Base-by-base conservation (phyloP, 2,797 vertebrate species). In the Steatocranus sp. region DNA sequence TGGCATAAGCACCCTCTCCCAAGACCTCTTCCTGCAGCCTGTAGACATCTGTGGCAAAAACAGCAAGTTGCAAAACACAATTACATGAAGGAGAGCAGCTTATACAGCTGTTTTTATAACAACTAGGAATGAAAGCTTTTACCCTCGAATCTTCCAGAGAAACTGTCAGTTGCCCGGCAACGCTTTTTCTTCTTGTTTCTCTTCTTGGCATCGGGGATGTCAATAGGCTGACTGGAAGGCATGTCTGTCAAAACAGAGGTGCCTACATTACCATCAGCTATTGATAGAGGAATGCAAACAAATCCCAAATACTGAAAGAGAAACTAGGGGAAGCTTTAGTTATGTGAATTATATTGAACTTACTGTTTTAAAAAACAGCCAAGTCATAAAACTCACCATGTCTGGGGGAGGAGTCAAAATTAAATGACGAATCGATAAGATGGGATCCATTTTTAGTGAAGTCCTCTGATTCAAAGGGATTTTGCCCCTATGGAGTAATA, bases 121-220 rank as follows among this genome's bases (percentile, higher is more conserved):
- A 41, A 58, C 12, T 18, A 17, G 2, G 51, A 49, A 68, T 6
- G 38, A 53, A 27, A 30, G 20, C 46, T 7, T 94, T 94, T 93
- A 98, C 99, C 99, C 95, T 99, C 98, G 0, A 99, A 99, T 68
- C 97, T 94, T 70, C 99, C 99, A 0, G 98, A 98, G 95, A 99
- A 99, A 93, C 98, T 99, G 93, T 99, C 98, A 0, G 98, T 99
- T 84, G 99, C 98, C 75, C 99, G 91, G 95, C 98, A 98, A 78
- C 98, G 97, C 94, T 99, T 99, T 93, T 99, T 99, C 96, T 99
- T 99, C 95, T 99, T 99, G 95, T 97, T 96, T 90, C 98, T 96
- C 93, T 98, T 99, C 94, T 98, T 99, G 89, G 98, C 97, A 1
- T 99, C 97, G 0, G 98, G 98, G 95, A 99, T 99, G 91, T 99